Conservation (phyloP, 2,797 vertebrate genomes). For the Myotis pilosus region DNA sequence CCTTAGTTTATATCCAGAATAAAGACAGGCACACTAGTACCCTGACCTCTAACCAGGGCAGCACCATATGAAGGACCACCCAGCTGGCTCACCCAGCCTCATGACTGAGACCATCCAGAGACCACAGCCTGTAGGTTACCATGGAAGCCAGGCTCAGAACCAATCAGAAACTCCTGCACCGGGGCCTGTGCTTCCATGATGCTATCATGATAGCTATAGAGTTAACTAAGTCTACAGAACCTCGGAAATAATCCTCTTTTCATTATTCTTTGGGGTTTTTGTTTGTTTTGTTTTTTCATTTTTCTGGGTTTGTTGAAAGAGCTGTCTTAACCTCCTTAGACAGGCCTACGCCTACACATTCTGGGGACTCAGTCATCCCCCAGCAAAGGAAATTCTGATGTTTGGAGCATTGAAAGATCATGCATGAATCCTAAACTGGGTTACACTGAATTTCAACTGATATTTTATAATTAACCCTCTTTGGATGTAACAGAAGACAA, state of each 20-base stretch:
- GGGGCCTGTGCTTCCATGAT: background rate
- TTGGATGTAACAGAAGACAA: background rate
- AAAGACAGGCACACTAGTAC: background rate
- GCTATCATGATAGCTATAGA: background rate
- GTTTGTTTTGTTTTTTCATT: background rate
- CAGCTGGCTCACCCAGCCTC: background rate
- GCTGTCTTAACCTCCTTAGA: background rate
- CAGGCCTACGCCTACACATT: background rate
- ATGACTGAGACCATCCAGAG: background rate
- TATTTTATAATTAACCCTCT: background rate
- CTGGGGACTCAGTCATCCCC: background rate
- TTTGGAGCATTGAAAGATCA: background rate
- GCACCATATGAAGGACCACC: background rate
- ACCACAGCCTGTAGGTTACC: background rate
- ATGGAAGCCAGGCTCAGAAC: background rate
- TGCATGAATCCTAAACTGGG: background rate
- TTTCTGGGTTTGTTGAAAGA: background rate
- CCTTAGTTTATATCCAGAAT: background rate
- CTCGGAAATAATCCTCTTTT: background rate
- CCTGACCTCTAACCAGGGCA: background rate
- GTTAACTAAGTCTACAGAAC: background rate
- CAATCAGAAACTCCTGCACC: background rate
- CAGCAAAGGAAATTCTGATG: background rate
- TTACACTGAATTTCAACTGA: background rate
- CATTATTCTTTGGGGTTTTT: background rate